These are phyloP conservation scores for Callipepla squamata DNA, from an alignment of 2,113 vertebrate species.

Conservation along the genomic window DNA sequence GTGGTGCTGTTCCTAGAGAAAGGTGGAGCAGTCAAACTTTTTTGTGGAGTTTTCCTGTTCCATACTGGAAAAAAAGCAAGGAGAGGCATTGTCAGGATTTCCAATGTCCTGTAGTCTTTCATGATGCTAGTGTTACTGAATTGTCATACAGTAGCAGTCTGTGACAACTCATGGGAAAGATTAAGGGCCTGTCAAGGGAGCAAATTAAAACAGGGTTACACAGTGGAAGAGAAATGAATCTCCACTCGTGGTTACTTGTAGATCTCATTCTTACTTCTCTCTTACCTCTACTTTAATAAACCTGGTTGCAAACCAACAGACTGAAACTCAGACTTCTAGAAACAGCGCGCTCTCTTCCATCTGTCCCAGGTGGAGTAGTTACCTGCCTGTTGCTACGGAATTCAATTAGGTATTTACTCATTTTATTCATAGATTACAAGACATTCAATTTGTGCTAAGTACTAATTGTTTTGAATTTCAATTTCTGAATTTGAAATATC, in stretches of 20 bases:
- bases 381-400: neutral
- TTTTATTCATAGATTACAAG: neutral
- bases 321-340: neutral
- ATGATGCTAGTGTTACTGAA: neutral
- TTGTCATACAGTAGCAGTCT: neutral
- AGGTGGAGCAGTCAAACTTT: neutral
- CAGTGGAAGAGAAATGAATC: rapidly evolving
- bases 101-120: neutral
- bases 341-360: rapidly evolving
- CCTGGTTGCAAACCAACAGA: neutral
- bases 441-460: neutral
- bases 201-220: neutral
- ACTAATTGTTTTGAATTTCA: neutral
- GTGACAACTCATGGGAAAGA: neutral
- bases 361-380: neutral
- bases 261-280: neutral
- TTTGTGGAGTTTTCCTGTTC: neutral
- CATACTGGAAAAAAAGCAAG: neutral
- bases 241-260: neutral
- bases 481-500: neutral
- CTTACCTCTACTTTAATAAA: neutral
- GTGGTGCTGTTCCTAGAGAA: neutral
- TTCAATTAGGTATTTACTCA: neutral
- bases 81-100: neutral
- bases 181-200: neutral